Base-by-base conservation (phyloP, 1,140 invertebrate genomes). In the Saccostrea echinata region DNA sequence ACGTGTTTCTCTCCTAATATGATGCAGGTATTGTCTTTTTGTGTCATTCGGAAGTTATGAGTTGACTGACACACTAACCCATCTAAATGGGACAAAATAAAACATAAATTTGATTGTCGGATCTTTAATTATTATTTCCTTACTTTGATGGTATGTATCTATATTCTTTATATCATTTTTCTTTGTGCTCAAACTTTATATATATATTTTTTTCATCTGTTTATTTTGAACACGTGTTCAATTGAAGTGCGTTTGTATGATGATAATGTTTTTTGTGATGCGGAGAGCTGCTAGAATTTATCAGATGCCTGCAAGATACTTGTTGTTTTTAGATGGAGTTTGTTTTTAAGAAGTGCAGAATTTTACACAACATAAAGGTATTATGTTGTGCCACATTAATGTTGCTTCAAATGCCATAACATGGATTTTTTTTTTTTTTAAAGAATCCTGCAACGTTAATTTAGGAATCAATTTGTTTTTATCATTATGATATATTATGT, bases 221-320 rank as follows among this genome's bases (percentile, higher is more conserved):
- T 33, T 76, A 76, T 76, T 30, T 30, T 76, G 13, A 76, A 30
- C 68, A 76, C 68, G 68, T 76, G 68, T 76, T 76, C 13, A 76
- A 76, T n/a, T 61, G 55, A 61, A 21, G 55, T 61, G 55, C 16
- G 55, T 61, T 61, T 21, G 18, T 11, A 27, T 30, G 27, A 16
- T 64, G 57, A 21, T n/a, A 24, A 64, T 64, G 57, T 64, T 21
- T n/a, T n/a, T 64, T 76, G 27, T 24, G 24, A 30, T 71, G 27
- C 21, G 24, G 12, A 71, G 27, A 57, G 24, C 13, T 33, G 16
- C 8, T 76, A 16, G 11, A 13, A 27, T 30, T 16, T 30, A 30
- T 76, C 27, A 30, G 16, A 33, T 33, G 24, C 16, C 27, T 76
- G 27, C 30, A 76, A 33, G 27, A 64, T 64, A n/a, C 21, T 64